phyloP scores from a whole-genome alignment of 2,113 vertebrate species.

The Takifugu bimaculatus region DNA sequence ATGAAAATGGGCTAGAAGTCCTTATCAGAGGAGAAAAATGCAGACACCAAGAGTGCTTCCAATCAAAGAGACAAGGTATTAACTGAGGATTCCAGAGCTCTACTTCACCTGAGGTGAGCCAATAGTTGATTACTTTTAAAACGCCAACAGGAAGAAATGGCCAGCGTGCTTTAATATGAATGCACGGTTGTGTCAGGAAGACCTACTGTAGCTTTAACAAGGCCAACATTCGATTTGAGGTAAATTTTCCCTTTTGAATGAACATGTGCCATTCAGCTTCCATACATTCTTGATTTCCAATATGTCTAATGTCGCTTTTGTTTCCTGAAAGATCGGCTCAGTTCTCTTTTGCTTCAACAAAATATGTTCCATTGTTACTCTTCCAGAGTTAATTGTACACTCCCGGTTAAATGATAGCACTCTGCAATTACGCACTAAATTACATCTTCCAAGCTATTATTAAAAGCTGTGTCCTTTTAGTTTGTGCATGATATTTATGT shows the following conservation, averaged over 20 bases:
- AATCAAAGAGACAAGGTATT: slow-evolving; percentile 64
- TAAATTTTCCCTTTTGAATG: slow-evolving; percentile 1
- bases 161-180: slow-evolving; percentile 11
- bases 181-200: too few species aligned
- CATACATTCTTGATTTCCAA: neutral
- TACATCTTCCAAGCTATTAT: neutral
- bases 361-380: slow-evolving; percentile 9
- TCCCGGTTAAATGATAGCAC: slow-evolving; percentile 22
- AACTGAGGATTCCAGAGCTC: slow-evolving; percentile 54
- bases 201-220: slow-evolving; percentile 21
- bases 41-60: slow-evolving; percentile 68
- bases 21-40: slow-evolving; percentile 72
- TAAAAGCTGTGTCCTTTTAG: neutral
- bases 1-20: slow-evolving; percentile 74
- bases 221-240: neutral
- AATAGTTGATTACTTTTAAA: slow-evolving; percentile 32
- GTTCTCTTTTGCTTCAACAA: neutral
- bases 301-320: neutral
- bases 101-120: slow-evolving; percentile 43
- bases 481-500: neutral
- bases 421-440: slow-evolving; percentile 16
- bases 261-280: neutral
- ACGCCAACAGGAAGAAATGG: slow-evolving; percentile 29
- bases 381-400: slow-evolving; percentile 35
- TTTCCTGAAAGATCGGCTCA: too few species aligned